phyloP scores from a whole-genome alignment of 2,888 invertebrate genomes.

The Cheilosia urbana region DNA sequence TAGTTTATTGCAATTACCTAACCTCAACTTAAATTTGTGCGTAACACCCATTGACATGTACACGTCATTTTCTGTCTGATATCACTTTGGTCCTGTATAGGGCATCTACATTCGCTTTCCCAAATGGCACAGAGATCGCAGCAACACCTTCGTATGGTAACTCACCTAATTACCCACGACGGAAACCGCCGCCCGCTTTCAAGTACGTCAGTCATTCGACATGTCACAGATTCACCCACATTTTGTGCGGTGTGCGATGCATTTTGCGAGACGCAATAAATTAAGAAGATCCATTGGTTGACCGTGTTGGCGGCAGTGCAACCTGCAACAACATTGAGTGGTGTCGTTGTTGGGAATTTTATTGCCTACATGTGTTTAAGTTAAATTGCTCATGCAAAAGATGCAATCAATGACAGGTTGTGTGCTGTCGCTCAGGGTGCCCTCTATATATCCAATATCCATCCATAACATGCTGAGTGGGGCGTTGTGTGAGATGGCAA shows the following conservation, averaged over 20 bases:
- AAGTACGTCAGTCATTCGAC: slow-evolving; percentile 40
- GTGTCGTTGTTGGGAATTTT: slow-evolving; percentile 11
- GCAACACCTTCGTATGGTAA: slow-evolving; percentile 17
- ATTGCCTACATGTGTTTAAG: slow-evolving; percentile 15
- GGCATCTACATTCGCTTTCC: neutral
- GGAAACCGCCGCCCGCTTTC: slow-evolving; percentile 18
- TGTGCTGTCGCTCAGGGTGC: neutral
- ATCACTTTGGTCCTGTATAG: too few species aligned
- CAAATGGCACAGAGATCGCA: slow-evolving; percentile 15
- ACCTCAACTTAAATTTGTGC: too few species aligned
- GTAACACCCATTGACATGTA: too few species aligned
- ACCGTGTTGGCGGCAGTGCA: slow-evolving; percentile 57
- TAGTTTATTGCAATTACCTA: too few species aligned
- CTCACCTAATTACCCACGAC: slow-evolving; percentile 41
- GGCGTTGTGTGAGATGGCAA: slow-evolving; percentile 5
- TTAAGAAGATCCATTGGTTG: slow-evolving; percentile 47
- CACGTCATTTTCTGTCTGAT: too few species aligned
- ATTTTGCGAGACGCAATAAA: slow-evolving; percentile 49
- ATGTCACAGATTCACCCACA: slow-evolving; percentile 69
- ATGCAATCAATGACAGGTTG: slow-evolving; percentile 53
- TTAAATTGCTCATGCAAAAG: slow-evolving; percentile 21
- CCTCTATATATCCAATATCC: slow-evolving; percentile 10
- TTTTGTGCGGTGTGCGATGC: slow-evolving; percentile 34
- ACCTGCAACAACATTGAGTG: slow-evolving; percentile 49
- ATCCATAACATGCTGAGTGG: neutral